Conservation (phyloP, 1,140 invertebrate genomes). For the Laupala kohalensis region DNA sequence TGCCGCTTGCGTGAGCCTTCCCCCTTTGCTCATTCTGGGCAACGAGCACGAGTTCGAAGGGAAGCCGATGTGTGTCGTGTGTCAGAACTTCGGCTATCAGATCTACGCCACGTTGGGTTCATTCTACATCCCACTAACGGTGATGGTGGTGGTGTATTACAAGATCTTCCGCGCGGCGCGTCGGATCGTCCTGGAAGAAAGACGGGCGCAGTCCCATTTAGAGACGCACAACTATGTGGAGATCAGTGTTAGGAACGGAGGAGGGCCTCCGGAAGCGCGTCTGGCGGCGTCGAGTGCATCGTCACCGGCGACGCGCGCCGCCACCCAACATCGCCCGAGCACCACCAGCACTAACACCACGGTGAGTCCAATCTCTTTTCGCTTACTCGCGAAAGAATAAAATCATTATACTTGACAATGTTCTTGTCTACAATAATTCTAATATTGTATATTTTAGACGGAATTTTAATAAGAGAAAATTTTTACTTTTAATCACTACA, state of each 20-base stretch:
- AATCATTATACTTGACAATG: too few species aligned
- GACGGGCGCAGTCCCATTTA: slow-evolving; percentile 67
- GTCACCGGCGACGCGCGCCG: slow-evolving; percentile 19
- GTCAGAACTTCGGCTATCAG: slow-evolving; percentile 77
- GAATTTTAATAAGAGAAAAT: too few species aligned
- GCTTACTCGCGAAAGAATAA: too few species aligned
- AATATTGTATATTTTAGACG: too few species aligned
- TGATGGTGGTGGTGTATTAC: slow-evolving; percentile 83
- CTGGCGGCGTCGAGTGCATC: slow-evolving; percentile 27
- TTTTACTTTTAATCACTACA: too few species aligned
- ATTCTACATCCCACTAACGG: slow-evolving; percentile 76
- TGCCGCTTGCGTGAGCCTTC: slow-evolving; percentile 77
- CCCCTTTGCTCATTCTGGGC: slow-evolving; percentile 73
- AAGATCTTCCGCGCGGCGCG: slow-evolving; percentile 78
- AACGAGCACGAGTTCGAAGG: slow-evolving; percentile 55
- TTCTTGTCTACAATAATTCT: too few species aligned
- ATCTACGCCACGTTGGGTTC: slow-evolving; percentile 81
- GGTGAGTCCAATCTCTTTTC: slow-evolving; percentile 28
- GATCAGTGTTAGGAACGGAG: slow-evolving; percentile 48
- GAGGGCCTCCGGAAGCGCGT: slow-evolving; percentile 44
- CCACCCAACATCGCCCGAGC: slow-evolving; percentile 31
- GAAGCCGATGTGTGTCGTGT: slow-evolving; percentile 60
- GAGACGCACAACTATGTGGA: slow-evolving; percentile 61
- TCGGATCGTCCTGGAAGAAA: slow-evolving; percentile 73
- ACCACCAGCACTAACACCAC: slow-evolving; percentile 43